Percentiles rank a stretch among this genome's conserved stretches.
Conservation (phyloP, 2,113 vertebrate genomes). For the Oophaga pumilio region DNA sequence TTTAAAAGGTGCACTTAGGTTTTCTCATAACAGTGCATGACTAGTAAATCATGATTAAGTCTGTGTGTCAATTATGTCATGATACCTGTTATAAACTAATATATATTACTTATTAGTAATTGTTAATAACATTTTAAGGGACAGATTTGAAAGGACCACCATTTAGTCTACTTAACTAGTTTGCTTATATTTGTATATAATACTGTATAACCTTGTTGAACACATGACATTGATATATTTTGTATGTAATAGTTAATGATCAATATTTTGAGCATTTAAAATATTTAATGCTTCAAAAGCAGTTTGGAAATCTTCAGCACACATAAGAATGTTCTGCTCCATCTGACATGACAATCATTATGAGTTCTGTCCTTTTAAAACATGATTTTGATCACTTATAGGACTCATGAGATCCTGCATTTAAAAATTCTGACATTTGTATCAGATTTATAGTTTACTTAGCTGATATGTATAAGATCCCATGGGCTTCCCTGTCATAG, state of each 20-base stretch:
- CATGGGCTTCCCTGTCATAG: constrained; percentile 25
- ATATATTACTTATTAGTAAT: not conserved
- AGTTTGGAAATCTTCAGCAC: not conserved
- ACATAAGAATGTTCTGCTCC: not conserved
- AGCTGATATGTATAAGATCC: constrained; percentile 30
- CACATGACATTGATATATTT: too few species aligned
- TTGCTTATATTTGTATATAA: not conserved
- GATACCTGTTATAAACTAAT: not conserved
- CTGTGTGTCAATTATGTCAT: not conserved
- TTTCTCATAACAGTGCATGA: too few species aligned
- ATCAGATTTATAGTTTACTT: constrained; percentile 23
- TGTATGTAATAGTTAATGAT: not conserved
- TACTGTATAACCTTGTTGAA: not conserved
- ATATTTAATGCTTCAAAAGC: not conserved
- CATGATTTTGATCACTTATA: not conserved
- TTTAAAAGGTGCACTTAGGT: too few species aligned
- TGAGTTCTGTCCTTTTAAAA: constrained; percentile 10
- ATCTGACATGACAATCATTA: constrained; percentile 21
- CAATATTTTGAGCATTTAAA: not conserved
- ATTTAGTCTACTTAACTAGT: not conserved
- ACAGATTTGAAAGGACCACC: not conserved
- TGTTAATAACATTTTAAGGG: not conserved
- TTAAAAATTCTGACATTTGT: constrained; percentile 27
- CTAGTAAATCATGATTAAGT: not conserved
- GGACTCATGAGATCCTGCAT: constrained; percentile 3